phyloP scores from a whole-genome alignment of 2,113 vertebrate species.

The Atlantisia rogersi region DNA sequence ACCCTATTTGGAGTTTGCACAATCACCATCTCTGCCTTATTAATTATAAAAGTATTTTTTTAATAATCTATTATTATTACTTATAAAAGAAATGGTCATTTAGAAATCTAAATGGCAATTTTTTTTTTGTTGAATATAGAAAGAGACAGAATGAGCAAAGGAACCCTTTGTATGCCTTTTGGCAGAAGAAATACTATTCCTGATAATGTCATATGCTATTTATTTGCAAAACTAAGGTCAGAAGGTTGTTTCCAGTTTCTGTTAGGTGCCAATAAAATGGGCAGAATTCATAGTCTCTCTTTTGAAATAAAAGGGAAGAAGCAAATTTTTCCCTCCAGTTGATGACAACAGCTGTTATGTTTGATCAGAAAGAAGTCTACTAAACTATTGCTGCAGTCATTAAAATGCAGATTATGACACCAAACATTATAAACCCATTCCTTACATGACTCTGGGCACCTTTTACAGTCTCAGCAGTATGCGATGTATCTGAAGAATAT shows the following conservation, averaged over 20 bases:
- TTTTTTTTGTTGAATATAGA: neutral
- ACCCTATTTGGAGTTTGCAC: conserved; percentile 48
- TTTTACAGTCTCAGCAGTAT: neutral
- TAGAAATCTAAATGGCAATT: neutral
- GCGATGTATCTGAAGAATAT: neutral
- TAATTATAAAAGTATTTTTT: too few relatives aligned
- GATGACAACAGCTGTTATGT: neutral
- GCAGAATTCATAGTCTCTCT: neutral
- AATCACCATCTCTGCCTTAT: neutral
- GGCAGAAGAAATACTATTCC: neutral
- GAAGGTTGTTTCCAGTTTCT: neutral
- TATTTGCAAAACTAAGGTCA: neutral
- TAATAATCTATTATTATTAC: neutral
- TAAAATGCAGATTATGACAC: neutral
- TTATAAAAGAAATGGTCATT: neutral
- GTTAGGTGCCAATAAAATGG: neutral
- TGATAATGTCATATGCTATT: neutral
- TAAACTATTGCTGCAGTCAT: neutral
- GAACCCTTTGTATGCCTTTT: neutral
- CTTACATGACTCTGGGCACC: neutral
- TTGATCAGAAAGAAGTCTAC: neutral
- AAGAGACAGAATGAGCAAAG: neutral
- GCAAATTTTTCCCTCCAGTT: neutral
- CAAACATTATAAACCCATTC: neutral
- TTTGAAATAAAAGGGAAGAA: neutral